Evolutionary conservation across 1,140 invertebrate species (phyloP), one percentile per base, ranked within the genome.

Genomic region (Ctenoplectra terminalis): DNA sequence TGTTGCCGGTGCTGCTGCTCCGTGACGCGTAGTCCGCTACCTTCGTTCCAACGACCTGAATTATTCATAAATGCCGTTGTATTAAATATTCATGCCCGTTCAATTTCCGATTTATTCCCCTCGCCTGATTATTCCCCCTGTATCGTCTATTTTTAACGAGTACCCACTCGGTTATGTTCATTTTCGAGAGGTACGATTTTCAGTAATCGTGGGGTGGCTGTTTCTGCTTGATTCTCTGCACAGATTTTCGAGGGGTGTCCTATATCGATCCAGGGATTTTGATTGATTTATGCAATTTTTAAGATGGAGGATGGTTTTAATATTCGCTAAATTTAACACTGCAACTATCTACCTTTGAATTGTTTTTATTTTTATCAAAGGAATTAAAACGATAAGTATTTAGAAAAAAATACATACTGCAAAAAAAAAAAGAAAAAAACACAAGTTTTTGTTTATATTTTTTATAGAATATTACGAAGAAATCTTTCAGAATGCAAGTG

Each of bases 71-170:
- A 67, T 20, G 13, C 64, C 9, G 60, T 8, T 15, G 8, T 67
- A 67, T 67, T 67, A 67, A 67, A 67, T 67, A 67, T 67, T 67
- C 64, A 67, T 67, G 64, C 20, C n/a, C 64, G 64, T 66, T 66
- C 63, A 46, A 46, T 46, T 43, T 46, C 37, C 64, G 64, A 66
- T 66, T 66, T 66, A 46, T 67, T 67, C 64, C 26, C 17, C 40
- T 9, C 26, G 40, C 26, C 64, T 29, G 64, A 67, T 67, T 50
- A 50, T 70, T 52, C 31, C 31, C 13, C 29, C 17, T 29, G 13
- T 43, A 8, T 34, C 9, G 26, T 29, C 23, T 37, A 46, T 66
- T 66, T 46, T 46, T 64, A 40, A 64, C 37, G 63, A 64, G 40
- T 7, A 6, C n/a, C 37, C 2, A 20, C 4, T 29, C 37, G 37